Evolutionary conservation across 2,888 invertebrate species (phyloP).

Genomic region (Serripes groenlandicus): DNA sequence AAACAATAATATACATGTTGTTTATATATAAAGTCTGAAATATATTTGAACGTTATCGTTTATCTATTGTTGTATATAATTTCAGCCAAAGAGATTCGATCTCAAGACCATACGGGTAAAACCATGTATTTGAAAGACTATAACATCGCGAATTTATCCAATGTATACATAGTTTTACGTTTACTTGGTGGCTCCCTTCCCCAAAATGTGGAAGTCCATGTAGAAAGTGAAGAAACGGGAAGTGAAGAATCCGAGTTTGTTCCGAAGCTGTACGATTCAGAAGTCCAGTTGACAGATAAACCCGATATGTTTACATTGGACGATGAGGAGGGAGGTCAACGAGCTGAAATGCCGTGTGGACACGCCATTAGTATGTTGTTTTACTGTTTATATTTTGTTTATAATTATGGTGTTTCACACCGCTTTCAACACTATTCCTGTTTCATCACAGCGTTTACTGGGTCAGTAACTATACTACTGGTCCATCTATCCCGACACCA

Average conservation of each 20-base stretch:
- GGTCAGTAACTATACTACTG: too few species aligned
- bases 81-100: constrained; percentile 40
- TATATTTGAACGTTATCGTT: too few species aligned
- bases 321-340: constrained; percentile 58
- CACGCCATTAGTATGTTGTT: constrained; percentile 65
- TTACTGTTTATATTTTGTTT: too few species aligned
- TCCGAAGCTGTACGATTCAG: constrained; percentile 56
- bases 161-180: constrained; percentile 54
- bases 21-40: too few species aligned
- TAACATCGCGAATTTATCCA: constrained; percentile 47
- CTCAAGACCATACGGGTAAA: constrained; percentile 36
- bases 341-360: constrained; percentile 72
- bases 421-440: too few species aligned
- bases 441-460: too few species aligned
- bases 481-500: too few species aligned
- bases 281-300: constrained; percentile 54
- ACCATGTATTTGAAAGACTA: constrained; percentile 55
- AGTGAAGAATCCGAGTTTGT: background rate
- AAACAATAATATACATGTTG: too few species aligned
- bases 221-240: background rate
- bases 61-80: too few species aligned
- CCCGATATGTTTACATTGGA: constrained; percentile 73
- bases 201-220: background rate
- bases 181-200: constrained; percentile 48
- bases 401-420: too few species aligned